These are phyloP conservation scores for Acanthacorydalis orientalis DNA, from an alignment of 2,888 invertebrate species.

Conservation along the genomic window DNA sequence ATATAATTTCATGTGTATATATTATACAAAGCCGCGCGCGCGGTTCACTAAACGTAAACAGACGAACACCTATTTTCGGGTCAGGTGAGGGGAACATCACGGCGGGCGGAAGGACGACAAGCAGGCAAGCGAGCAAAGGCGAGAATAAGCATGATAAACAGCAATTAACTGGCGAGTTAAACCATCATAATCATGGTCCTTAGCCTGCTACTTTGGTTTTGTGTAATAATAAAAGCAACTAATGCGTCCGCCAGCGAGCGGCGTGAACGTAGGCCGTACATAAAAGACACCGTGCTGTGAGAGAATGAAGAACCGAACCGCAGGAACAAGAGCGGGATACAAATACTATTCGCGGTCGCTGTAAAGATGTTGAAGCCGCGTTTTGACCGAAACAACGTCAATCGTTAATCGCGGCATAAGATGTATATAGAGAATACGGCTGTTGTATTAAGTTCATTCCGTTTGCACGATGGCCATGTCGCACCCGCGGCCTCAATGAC, in stretches of 20 bases:
- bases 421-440: no score
- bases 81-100: no score
- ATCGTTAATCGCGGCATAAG: background rate
- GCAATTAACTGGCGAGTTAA: conserved; percentile 29
- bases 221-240: background rate
- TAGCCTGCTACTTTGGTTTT: conserved; percentile 28
- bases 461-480: background rate
- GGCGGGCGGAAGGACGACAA: background rate
- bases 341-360: background rate
- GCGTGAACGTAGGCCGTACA: no score
- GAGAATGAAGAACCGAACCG: background rate
- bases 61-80: no score
- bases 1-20: no score
- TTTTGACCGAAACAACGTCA: background rate
- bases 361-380: background rate
- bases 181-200: conserved; percentile 27
- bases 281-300: background rate
- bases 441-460: no score
- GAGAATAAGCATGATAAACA: conserved; percentile 28
- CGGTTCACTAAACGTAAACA: no score
- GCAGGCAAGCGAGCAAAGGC: conserved; percentile 24
- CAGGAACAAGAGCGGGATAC: background rate
- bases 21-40: no score
- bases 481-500: background rate
- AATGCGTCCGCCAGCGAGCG: background rate